These are phyloP conservation scores for Ganaspis sp. DNA, from an alignment of 1,140 invertebrate species.

Conservation along the genomic window DNA sequence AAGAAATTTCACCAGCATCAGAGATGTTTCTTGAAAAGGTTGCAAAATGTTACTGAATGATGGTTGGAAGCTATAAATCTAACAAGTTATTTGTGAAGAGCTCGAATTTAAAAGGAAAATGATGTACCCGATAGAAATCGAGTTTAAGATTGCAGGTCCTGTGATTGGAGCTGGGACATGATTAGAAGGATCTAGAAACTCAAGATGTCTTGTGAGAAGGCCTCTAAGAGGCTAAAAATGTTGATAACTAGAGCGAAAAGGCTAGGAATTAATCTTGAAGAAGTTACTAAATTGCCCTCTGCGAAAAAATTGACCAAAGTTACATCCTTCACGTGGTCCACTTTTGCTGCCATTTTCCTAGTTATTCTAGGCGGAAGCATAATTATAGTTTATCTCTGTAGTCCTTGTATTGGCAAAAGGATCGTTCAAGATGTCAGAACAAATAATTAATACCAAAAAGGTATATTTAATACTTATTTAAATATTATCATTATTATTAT, in stretches of 20 bases:
- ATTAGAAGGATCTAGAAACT: background rate
- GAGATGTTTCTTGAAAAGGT: background rate
- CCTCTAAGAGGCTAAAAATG: slow-evolving; percentile 58
- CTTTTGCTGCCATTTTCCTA: slow-evolving; percentile 50
- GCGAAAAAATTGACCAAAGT: slow-evolving; percentile 55
- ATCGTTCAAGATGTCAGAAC: slow-evolving; percentile 39
- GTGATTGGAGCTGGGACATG: background rate
- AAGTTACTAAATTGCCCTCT: slow-evolving; percentile 57
- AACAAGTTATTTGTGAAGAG: background rate
- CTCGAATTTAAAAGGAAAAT: background rate
- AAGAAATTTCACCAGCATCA: too few relatives aligned
- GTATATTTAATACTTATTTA: background rate
- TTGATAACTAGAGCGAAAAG: slow-evolving; percentile 60
- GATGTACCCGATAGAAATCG: background rate
- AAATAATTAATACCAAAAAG: background rate
- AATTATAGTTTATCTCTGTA: slow-evolving; percentile 55
- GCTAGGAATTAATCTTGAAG: slow-evolving; percentile 56
- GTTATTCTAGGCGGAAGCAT: slow-evolving; percentile 54
- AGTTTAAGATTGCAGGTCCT: background rate
- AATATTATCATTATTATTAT: background rate
- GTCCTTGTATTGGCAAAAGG: slow-evolving; percentile 50
- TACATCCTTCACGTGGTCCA: slow-evolving; percentile 49
- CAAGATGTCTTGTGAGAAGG: slow-evolving; percentile 65
- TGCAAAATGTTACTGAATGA: background rate
- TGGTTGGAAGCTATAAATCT: background rate